phyloP scores from a whole-genome alignment of 2,113 vertebrate genomes.

The Tympanuchus pallidicinctus region DNA sequence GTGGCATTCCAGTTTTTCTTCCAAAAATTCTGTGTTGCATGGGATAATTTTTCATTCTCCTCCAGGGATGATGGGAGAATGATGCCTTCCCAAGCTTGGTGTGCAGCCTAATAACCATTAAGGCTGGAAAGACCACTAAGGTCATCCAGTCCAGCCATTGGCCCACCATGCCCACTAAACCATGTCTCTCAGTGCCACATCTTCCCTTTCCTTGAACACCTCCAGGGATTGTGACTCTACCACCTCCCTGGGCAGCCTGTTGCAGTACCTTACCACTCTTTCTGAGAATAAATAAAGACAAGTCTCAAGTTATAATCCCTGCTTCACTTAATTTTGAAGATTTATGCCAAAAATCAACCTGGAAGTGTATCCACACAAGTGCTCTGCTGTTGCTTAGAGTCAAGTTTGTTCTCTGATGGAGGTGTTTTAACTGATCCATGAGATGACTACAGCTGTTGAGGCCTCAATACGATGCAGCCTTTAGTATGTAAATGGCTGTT shows the following conservation, averaged over 20 bases:
- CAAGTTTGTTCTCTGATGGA: neutral
- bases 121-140: too few species aligned
- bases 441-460: neutral
- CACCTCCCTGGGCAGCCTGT: too few species aligned
- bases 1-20: neutral
- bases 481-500: neutral
- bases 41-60: neutral
- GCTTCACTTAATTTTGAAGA: neutral
- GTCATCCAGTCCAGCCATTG: too few species aligned
- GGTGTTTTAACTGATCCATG: neutral
- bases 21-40: neutral
- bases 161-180: too few species aligned
- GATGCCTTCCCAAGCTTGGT: fast-evolving
- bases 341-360: neutral
- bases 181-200: too few species aligned
- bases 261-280: too few species aligned
- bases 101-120: neutral
- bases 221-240: too few species aligned
- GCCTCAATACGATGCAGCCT: neutral
- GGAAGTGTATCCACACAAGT: neutral
- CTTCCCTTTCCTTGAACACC: too few species aligned
- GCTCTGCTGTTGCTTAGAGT: neutral
- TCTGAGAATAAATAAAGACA: too few species aligned
- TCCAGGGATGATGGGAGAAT: neutral
- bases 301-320: neutral